Evolutionary conservation across 2,888 invertebrate genomes (phyloP).

Genomic region (Pteria penguin): DNA sequence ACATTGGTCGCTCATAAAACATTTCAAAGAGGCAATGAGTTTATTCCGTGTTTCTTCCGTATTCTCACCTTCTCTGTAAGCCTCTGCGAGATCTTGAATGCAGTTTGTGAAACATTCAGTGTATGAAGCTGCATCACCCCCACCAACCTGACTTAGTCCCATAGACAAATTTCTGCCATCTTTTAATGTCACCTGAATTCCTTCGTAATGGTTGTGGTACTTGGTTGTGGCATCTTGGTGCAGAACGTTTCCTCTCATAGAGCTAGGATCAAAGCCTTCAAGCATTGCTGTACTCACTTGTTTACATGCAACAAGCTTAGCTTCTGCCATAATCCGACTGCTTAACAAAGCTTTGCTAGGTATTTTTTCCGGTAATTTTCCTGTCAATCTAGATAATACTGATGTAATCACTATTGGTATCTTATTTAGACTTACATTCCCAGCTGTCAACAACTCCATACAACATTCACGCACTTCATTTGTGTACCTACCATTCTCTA

Average conservation of each 20-base stretch:
- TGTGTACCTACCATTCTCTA: not conserved
- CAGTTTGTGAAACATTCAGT: constrained; percentile 7
- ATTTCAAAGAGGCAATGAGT: too few species aligned
- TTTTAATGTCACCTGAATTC: not conserved
- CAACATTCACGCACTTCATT: not conserved
- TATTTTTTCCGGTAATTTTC: not conserved
- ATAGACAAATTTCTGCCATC: not conserved
- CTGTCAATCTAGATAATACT: not conserved
- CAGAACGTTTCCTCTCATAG: not conserved
- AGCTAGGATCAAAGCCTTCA: not conserved
- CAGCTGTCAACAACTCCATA: not conserved
- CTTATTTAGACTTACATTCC: constrained; percentile 1
- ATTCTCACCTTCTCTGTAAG: too few species aligned
- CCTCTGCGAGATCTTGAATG: constrained; percentile 1
- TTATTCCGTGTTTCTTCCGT: too few species aligned
- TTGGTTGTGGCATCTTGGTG: constrained; percentile 30
- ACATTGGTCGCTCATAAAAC: too few species aligned
- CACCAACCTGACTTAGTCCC: constrained; percentile 4
- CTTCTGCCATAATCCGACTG: not conserved
- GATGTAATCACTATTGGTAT: not conserved
- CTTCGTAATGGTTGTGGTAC: constrained; percentile 25
- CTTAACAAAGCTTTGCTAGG: not conserved
- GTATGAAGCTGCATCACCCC: constrained; percentile 22
- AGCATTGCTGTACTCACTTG: not conserved
- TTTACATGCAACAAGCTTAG: not conserved